Evolutionary conservation across 2,797 vertebrate genomes (phyloP), one percentile per base, ranked within the genome.

Genomic region (Artibeus lituratus): DNA sequence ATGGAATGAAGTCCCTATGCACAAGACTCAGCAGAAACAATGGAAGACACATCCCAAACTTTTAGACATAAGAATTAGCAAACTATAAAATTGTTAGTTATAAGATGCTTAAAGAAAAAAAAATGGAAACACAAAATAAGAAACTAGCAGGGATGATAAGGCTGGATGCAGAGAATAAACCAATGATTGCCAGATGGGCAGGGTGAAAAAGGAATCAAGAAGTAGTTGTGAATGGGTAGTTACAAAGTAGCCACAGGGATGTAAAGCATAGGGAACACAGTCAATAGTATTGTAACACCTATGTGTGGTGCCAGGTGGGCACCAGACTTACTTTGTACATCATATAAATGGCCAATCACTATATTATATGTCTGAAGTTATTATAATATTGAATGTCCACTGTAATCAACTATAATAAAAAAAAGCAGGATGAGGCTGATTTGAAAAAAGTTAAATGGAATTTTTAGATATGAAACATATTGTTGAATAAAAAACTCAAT

Each of bases 101-200:
- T 42, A 35, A 84, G 81, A 84, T 57, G 3, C 85, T 83, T 86
- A 91, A 86, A 44, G 51, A 93, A 96, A 62, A 57, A 92, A 74
- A 47, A 21, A 74, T 19, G 16, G n/a, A 80, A 93, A 87, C 16
- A 53, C 65, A 93, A 82, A 92, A 65, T 32, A 67, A 88, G 53
- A 67, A 83, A 77, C 15, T 51, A 65, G 47, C 35, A 51, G 73
- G 51, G 76, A 81, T 59, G 67, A 78, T 7, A n/a, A 55, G 76
- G 76, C n/a, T 55, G 51, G 51, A 78, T 10, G 37, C 7, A 55
- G n/a, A 78, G 49, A 26, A 78, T 21, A 37, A 78, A 55, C n/a
- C 14, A 19, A 37, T 26, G 22, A 55, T 37, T 78, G 35, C 21
- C 49, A 78, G 32, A 16, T 55, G 49, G n/a, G 21, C 3, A 2